Conservation (phyloP, 2,888 invertebrate species). For the Sarcophaga caerulescens region DNA sequence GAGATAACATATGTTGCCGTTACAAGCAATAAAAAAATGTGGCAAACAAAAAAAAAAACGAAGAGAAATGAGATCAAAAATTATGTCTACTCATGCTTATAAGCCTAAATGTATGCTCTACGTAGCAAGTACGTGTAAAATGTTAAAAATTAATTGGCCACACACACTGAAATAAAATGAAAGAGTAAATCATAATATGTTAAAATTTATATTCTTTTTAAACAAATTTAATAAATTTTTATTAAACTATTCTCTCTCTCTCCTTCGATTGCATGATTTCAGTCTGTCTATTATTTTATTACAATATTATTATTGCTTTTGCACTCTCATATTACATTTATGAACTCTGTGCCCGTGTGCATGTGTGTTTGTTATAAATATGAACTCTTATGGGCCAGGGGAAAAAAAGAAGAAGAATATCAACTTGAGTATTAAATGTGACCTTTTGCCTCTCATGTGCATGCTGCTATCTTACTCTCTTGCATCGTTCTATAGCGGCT, state of each 20-base stretch:
- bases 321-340: not conserved
- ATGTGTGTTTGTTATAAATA: not conserved
- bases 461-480: not conserved
- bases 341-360: not conserved
- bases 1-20: conserved; percentile 14
- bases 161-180: not conserved
- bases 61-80: conserved; percentile 6
- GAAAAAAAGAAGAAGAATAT: conserved; percentile 1
- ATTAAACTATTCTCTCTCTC: not conserved
- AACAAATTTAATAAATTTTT: not conserved
- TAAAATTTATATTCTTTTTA: not conserved
- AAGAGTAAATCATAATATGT: not conserved
- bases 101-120: not conserved
- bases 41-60: not conserved
- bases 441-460: conserved; percentile 40
- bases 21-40: not conserved
- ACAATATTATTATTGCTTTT: not conserved
- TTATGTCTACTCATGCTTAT: not conserved
- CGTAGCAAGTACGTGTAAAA: not conserved
- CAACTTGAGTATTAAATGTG: conserved; percentile 52
- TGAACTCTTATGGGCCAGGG: not conserved
- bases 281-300: not conserved
- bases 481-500: too few relatives aligned
- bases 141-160: conserved; percentile 25
- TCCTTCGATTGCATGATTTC: too few relatives aligned